Evolutionary conservation across 2,797 vertebrate genomes (phyloP), one percentile per base, ranked within the genome.

Genomic region (Distichodus sexfasciatus): DNA sequence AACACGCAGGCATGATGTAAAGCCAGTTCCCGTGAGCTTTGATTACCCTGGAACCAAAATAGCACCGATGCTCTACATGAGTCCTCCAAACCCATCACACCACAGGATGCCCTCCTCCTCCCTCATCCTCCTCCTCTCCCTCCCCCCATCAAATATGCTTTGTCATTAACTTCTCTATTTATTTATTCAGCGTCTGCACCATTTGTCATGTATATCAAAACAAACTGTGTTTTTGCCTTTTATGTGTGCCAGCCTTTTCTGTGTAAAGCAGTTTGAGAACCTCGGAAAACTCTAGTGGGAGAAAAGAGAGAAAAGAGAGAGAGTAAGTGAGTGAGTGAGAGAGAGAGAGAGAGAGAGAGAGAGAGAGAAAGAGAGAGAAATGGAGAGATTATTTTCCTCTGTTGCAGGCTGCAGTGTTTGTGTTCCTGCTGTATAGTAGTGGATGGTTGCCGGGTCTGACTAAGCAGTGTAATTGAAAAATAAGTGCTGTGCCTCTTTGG

Each of bases 161-260:
- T 61, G 54, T 76, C 51, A 77, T 79, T 68, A 40, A 66, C 48
- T 70, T 77, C 31, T 41, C 53, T 35, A 62, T 79, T 76, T 74
- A 81, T 77, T 78, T 66, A 77, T 76, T 66, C 50, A 77, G 66
- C 73, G 76, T 80, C 78, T 77, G 72, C 14, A 60, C 19, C 4
- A 23, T 69, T 61, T 81, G 43, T 71, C 61, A 77, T 28, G 60
- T 46, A 59, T 75, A 79, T 77, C 15, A 43, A 15, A 55, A 63
- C 7, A 59, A 65, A 74, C 55, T 62, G 24, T 53, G 68, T 67
- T 44, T 58, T 54, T 38, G 28, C 83, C 81, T 81, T 84, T 84
- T 86, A 81, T 83, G 80, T 85, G 82, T 80, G 66, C 75, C 76
- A 38, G 76, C 83, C 83, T 79, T 71, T 35, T 64, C 59, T 23